phyloP scores from a whole-genome alignment of 2,797 vertebrate species.

The Squalus acanthias region DNA sequence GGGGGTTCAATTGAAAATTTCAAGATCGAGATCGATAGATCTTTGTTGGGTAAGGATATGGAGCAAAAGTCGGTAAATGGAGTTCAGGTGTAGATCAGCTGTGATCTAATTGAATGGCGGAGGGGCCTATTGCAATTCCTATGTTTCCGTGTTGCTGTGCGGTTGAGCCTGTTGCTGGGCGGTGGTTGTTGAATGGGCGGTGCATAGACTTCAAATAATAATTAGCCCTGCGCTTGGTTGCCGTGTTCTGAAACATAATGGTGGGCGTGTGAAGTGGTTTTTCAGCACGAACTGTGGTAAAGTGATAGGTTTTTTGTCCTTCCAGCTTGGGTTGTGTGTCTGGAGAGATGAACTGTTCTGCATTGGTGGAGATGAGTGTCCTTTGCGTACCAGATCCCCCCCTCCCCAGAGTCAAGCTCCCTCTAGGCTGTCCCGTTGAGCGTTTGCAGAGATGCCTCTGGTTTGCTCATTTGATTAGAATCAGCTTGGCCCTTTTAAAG shows the following conservation, averaged over 20 bases:
- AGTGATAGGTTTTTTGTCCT: not conserved
- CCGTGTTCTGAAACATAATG: too few species aligned
- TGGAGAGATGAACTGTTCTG: too few species aligned
- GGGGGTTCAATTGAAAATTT: too few species aligned
- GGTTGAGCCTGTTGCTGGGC: not conserved
- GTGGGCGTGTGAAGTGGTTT: not conserved
- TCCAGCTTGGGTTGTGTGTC: too few species aligned
- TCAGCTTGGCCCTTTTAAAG: too few species aligned
- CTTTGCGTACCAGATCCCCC: not conserved
- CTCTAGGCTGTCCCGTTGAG: too few species aligned
- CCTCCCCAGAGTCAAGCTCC: too few species aligned
- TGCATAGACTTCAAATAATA: not conserved
- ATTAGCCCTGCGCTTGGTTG: not conserved
- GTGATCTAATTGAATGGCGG: too few species aligned
- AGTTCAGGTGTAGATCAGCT: not conserved
- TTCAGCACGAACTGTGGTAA: not conserved
- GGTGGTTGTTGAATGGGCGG: not conserved
- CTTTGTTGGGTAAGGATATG: not conserved
- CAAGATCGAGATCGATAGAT: not conserved
- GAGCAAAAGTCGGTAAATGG: not conserved
- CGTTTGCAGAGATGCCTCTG: too few species aligned
- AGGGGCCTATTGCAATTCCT: not conserved
- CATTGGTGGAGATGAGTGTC: too few species aligned
- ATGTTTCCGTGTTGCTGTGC: not conserved
- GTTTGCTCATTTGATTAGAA: too few species aligned